Evolutionary conservation across 2,113 vertebrate species (phyloP).

Genomic region (Anguilla japonica): DNA sequence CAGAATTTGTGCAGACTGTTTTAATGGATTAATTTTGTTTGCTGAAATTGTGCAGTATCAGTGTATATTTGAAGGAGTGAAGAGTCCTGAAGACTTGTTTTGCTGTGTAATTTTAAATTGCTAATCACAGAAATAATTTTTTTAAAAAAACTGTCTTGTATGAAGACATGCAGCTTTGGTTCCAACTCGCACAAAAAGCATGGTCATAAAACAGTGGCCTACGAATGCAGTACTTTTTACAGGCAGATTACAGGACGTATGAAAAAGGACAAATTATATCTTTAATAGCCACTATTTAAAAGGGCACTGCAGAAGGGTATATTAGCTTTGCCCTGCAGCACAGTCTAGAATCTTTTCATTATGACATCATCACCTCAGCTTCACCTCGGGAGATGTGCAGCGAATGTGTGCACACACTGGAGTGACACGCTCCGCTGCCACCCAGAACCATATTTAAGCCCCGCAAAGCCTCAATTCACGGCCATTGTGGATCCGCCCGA

Average conservation of each 20-base stretch:
- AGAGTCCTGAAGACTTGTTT: not conserved
- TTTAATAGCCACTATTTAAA: not conserved
- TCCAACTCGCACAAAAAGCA: not conserved
- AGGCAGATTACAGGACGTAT: not conserved
- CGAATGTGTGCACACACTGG: not conserved
- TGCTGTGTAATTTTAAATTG: not conserved
- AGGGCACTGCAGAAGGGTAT: not conserved
- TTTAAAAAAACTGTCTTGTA: not conserved
- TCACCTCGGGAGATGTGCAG: not conserved
- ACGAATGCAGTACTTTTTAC: not conserved
- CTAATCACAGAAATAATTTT: not conserved
- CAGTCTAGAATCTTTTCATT: not conserved
- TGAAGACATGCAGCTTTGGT: constrained; percentile 1
- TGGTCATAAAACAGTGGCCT: not conserved
- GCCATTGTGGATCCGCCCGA: not conserved
- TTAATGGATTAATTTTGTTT: not conserved
- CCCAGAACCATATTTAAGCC: not conserved
- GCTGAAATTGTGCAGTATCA: not conserved
- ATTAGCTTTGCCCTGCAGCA: not conserved
- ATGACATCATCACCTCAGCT: not conserved
- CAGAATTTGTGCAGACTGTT: not conserved
- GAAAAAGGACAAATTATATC: constrained; percentile 2
- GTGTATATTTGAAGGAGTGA: not conserved
- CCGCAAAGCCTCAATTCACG: not conserved
- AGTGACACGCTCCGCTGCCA: not conserved